Base-by-base conservation (phyloP, 2,888 invertebrate genomes). In the Pammene aurita region DNA sequence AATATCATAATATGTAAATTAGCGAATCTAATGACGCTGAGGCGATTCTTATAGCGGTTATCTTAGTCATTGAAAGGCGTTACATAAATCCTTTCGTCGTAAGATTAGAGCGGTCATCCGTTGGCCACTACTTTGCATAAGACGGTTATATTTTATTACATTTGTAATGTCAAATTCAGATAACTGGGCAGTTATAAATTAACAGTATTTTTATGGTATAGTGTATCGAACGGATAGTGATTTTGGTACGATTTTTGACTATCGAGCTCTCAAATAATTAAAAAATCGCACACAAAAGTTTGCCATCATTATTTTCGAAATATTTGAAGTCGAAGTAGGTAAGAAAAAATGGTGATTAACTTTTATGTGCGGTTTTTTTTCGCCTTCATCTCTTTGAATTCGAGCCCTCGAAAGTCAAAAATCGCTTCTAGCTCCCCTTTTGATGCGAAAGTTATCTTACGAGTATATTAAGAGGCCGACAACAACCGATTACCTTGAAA, bases 1-100 rank as follows among this genome's bases (percentile, higher is more conserved):
- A 67, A 67, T 67, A 66, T 66, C 67, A 60, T 67, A 67, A 67
- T 67, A 67, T 67, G 67, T 41, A 62, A 67, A 67, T 67, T 52
- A 26, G 48, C 55, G 41, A 56, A 67, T 67, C 55, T 38, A 55
- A 61, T 62, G 67, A 62, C 48, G 67, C 18, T 13, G 13, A 48
- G 48, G 26, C 55, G 38, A 62, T 48, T 67, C 16, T 38, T 55
- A 42, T 42, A 42, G 63, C 57, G 54, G 48, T 63, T 63, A 67
- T 67, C 55, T 61, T 62, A 67, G 56, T 57, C 42, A 67, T 56
- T 34, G 56, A 56, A 61, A 62, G 56, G n/a, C 35, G 63, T 63
- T 67, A 34, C 38, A 55, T 55, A 44, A 64, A 55, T 62, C 38
- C 48, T 56, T 55, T 56, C 56, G 5, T 44, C 50, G 35, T 41